Conservation (phyloP, 2,113 vertebrate species). For the Cyprinus carpio region DNA sequence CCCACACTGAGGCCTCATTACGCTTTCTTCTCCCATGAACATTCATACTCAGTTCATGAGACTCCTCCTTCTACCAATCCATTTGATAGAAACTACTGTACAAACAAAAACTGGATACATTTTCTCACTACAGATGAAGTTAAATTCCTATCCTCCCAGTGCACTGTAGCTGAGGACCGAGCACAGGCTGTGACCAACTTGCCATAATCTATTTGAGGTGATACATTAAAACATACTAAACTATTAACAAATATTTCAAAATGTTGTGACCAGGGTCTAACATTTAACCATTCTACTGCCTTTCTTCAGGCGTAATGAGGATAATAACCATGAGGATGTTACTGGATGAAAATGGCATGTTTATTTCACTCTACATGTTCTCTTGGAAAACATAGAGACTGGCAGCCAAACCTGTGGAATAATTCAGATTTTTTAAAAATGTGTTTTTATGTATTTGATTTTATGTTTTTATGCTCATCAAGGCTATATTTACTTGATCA, state of each 20-base stretch:
- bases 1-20: conserved; percentile 62
- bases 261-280: neutral
- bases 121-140: neutral
- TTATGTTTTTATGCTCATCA: no score
- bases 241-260: neutral
- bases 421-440: neutral
- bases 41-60: neutral
- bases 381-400: neutral
- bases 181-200: conserved; percentile 1
- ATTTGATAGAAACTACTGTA: neutral
- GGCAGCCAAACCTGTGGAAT: neutral
- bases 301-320: conserved; percentile 1
- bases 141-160: neutral
- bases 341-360: neutral
- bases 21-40: neutral
- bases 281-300: neutral
- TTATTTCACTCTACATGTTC: neutral
- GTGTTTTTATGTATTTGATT: no score
- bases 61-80: neutral
- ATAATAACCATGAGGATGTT: neutral
- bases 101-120: neutral
- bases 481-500: no score
- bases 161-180: neutral
- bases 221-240: neutral
- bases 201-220: neutral